These are phyloP conservation scores for Diarsia rubi DNA, from an alignment of 2,888 invertebrate species.

Conservation along the genomic window DNA sequence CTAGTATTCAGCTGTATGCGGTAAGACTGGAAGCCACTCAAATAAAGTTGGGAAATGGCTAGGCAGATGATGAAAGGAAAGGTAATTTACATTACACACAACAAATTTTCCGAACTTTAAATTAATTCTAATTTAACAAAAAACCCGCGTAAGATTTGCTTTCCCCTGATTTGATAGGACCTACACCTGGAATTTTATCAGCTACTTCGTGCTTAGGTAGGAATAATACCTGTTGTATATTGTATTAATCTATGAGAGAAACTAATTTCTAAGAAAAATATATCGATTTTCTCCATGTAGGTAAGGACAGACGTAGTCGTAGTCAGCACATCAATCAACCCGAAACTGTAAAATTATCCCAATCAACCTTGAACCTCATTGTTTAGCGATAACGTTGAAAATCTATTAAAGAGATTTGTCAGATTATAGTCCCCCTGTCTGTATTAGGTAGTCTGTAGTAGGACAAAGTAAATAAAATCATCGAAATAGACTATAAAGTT, in stretches of 20 bases:
- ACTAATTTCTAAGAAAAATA: neutral
- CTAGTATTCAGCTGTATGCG: no score
- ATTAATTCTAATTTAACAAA: no score
- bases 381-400: no score
- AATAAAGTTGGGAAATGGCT: no score
- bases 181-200: neutral
- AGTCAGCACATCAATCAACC: no score
- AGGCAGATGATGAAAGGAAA: no score
- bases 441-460: no score
- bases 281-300: neutral
- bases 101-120: no score
- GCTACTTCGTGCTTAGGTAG: neutral
- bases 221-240: neutral
- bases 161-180: neutral
- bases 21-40: no score
- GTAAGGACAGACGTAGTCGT: neutral
- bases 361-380: no score
- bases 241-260: neutral
- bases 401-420: no score
- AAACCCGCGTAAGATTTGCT: neutral
- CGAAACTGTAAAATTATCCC: no score
- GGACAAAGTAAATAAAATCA: slow-evolving; percentile 26
- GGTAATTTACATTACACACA: neutral
- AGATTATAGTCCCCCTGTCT: neutral
- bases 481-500: slow-evolving; percentile 14